Evolutionary conservation across 2,797 vertebrate species (phyloP), one percentile per base, ranked within the genome.

Genomic region (Oryzias dopingdopingensis): DNA sequence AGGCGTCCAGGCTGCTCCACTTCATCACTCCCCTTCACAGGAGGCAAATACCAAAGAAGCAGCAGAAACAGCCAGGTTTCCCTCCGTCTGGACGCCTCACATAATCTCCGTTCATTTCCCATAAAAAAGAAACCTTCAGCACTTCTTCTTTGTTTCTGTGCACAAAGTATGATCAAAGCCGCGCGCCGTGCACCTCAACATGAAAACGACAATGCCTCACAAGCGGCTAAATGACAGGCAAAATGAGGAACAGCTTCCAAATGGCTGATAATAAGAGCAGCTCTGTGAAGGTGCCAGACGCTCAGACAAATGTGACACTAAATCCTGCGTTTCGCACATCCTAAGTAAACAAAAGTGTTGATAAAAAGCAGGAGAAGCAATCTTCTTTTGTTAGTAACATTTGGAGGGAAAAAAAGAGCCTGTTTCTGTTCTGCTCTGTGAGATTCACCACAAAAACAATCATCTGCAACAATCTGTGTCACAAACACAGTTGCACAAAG

Each of bases 281-380:
- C 76, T 78, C 61, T 47, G 74, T 62, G 74, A 64, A 80, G 76
- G 76, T 71, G 83, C 70, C 74, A 83, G 80, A 86, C 78, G 57
- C 78, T 79, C 72, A 76, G 58, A 80, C 80, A 76, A 82, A 87
- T 67, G 78, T 84, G 83, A 88, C 84, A 85, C 81, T 84, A 85
- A 88, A 86, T 82, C 84, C 83, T 13, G 57, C 69, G n/a, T 85
- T 81, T 84, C 83, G 81, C 78, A 76, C 72, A 67, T 80, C 71
- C 74, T 43, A 49, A 63, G 85, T 85, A 87, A 85, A 87, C 83
- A 87, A 74, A 81, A 69, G 78, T 71, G 76, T 80, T 81, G 82
- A 86, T 79, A 76, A 84, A 17, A 81, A 84, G 70, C 65, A 68
- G 79, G 71, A 49, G 46, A 7, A 46, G 69, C 59, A 75, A 71